Conservation (phyloP, 2,888 invertebrate species). For the Dolichomitus sp. region DNA sequence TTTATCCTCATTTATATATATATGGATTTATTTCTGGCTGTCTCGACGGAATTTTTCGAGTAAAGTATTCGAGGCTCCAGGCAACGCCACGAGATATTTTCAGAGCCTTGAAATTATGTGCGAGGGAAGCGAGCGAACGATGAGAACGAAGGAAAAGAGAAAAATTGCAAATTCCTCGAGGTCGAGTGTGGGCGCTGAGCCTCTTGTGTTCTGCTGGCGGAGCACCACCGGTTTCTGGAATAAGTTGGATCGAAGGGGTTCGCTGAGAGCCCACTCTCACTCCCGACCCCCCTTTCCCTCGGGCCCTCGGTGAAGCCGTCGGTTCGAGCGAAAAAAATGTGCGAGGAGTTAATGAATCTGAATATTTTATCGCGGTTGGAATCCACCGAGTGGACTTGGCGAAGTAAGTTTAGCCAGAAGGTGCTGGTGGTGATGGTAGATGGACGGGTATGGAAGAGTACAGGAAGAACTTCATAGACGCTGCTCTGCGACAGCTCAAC, state of each 20-base stretch:
- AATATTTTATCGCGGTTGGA: constrained; percentile 67
- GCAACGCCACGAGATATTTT: constrained; percentile 24
- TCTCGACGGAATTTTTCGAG: constrained; percentile 26
- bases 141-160: constrained; percentile 15
- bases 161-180: constrained; percentile 52
- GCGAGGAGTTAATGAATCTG: constrained; percentile 69
- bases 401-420: constrained; percentile 60
- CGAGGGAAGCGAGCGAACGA: constrained; percentile 21
- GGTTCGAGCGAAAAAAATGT: constrained; percentile 58
- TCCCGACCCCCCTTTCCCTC: constrained; percentile 21
- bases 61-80: constrained; percentile 33
- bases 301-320: constrained; percentile 23
- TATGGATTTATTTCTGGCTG: constrained; percentile 13
- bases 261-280: constrained; percentile 46
- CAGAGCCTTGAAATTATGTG: constrained; percentile 45
- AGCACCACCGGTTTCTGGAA: constrained; percentile 48
- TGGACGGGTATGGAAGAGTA: constrained; percentile 1
- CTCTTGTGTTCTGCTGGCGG: constrained; percentile 35
- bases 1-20: background rate
- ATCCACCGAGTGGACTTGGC: constrained; percentile 55
- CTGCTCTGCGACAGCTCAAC: constrained; percentile 26
- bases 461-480: constrained; percentile 55
- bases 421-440: constrained; percentile 28
- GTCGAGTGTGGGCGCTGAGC: constrained; percentile 31
- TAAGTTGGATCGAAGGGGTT: constrained; percentile 66